Evolutionary conservation across 2,888 invertebrate genomes (phyloP), one percentile per base, ranked within the genome.

Genomic region (Prosopocoilus inquinatus): DNA sequence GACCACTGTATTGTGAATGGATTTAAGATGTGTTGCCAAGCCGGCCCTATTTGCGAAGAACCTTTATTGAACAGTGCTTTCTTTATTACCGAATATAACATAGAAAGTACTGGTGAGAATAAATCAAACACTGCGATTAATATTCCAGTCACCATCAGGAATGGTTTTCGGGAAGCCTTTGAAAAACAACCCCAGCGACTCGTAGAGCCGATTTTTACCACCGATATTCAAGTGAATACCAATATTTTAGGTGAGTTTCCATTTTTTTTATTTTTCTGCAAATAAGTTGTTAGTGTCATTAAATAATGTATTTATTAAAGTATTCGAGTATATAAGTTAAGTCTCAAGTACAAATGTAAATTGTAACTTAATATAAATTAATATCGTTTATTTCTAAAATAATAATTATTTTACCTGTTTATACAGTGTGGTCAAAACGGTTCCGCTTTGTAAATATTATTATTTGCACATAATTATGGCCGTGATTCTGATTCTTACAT

Each of bases 11-110:
- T 95, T 71, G 81, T 93, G 2, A 92, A 90, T 77, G 94, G 7
- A 88, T 95, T 77, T 90, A 94, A 81, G 76, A 94, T 75, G 91
- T 92, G 4, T 86, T 94, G 20, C 77, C 71, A 90, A 50, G 87
- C 93, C 39, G 99, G 99, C 0, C 98, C 98, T 0, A 75, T 99
- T 43, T 99, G 98, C 77, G 96, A 96, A 68, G 99, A 99, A 72
- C 96, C 96, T 1, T 88, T 99, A 88, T 90, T 90, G 80, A 97
- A 97, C 1, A 94, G 97, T 1, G 92, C 90, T 12, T 96, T 97
- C 78, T 81, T 91, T 50, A 83, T 98, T 1, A 90, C 93, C 67
- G 89, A 91, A 64, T 97, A 95, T 91, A 81, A 79, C 0, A 73
- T 89, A 36, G 80, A 81, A 36, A 49, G 41, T 20, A 32, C 56